Evolutionary conservation across 2,113 vertebrate genomes (phyloP).

Genomic region (Xiphophorus hellerii): DNA sequence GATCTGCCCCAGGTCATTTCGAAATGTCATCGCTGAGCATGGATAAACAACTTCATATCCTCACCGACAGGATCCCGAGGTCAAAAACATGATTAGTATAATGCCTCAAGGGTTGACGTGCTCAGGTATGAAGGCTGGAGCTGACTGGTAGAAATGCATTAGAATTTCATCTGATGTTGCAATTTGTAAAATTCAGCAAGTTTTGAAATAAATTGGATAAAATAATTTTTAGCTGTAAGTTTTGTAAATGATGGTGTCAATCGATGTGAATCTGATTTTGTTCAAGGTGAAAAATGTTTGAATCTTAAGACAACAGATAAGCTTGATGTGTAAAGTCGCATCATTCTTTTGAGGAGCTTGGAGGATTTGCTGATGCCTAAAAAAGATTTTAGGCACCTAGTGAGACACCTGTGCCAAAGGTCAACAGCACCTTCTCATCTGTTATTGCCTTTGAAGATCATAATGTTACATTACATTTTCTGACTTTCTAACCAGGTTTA

Average conservation of each 20-base stretch:
- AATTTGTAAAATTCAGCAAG: not conserved
- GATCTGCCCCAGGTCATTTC: not conserved
- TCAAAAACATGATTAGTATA: not conserved
- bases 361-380: too few species aligned
- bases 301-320: not conserved
- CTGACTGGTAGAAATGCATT: not conserved
- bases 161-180: not conserved
- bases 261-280: not conserved
- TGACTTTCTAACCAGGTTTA: constrained; percentile 13
- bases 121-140: not conserved
- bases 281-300: not conserved
- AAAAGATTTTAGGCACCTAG: not conserved
- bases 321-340: not conserved
- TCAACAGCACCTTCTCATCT: not conserved
- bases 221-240: not conserved
- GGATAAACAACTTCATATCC: not conserved
- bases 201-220: not conserved
- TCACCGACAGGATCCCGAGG: not conserved
- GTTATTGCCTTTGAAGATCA: constrained; percentile 4
- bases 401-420: not conserved
- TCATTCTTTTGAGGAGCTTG: too few species aligned
- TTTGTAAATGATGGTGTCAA: not conserved
- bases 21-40: not conserved
- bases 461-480: constrained; percentile 17
- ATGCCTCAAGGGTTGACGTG: not conserved